Conservation (phyloP, 2,888 invertebrate genomes). For the Hypercompe scribonia region DNA sequence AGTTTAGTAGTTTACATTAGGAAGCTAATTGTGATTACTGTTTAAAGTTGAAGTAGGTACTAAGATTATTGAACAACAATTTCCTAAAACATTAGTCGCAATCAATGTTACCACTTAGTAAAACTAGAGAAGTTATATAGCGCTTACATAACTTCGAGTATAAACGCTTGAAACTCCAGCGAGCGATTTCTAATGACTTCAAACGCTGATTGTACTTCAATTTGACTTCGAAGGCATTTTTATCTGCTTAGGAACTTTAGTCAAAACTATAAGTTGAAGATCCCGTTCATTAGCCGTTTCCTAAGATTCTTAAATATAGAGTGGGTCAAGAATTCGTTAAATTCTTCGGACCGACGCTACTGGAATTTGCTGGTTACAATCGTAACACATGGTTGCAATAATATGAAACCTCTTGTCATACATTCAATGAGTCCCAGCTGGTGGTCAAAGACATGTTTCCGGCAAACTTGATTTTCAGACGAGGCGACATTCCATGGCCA, state of each 20-base stretch:
- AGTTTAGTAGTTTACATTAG: slow-evolving; percentile 48
- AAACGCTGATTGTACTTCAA: slow-evolving; percentile 53
- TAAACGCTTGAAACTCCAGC: slow-evolving; percentile 48
- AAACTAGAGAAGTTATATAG: slow-evolving; percentile 58
- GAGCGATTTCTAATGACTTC: slow-evolving; percentile 67
- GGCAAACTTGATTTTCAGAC: too few relatives aligned
- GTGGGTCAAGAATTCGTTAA: too few relatives aligned
- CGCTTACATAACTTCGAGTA: slow-evolving; percentile 53
- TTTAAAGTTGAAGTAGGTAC: slow-evolving; percentile 48
- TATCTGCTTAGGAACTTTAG: slow-evolving; percentile 28
- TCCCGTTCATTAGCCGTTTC: not conserved
- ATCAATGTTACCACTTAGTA: slow-evolving; percentile 58
- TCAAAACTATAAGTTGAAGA: not conserved
- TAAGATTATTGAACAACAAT: slow-evolving; percentile 54
- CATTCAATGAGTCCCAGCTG: too few relatives aligned
- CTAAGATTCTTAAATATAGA: too few relatives aligned
- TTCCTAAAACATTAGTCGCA: slow-evolving; percentile 55
- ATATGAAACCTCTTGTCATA: too few relatives aligned
- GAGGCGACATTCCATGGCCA: too few relatives aligned
- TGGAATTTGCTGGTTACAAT: too few relatives aligned
- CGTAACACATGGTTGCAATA: too few relatives aligned
- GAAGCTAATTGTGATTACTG: slow-evolving; percentile 44
- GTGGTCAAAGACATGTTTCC: too few relatives aligned
- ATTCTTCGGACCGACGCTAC: too few relatives aligned
- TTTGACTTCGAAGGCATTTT: slow-evolving; percentile 46